Conservation (phyloP, 2,888 invertebrate genomes). For the Stramonita haemastoma region DNA sequence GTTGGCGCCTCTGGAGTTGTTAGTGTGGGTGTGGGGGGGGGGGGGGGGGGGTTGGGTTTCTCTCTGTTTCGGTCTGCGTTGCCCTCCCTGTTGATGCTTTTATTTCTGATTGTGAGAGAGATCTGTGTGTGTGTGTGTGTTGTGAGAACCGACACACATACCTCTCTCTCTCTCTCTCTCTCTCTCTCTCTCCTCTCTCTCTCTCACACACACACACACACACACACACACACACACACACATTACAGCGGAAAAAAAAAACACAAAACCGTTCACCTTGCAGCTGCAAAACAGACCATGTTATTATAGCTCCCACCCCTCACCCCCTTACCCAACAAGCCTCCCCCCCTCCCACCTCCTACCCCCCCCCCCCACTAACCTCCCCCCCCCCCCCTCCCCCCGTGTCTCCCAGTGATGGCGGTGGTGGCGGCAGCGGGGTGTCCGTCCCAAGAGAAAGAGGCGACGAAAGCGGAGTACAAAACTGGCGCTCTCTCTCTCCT, state of each 20-base stretch:
- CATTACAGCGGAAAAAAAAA: too few species aligned
- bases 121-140: neutral
- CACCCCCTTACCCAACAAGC: neutral
- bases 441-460: neutral
- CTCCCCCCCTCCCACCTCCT: neutral
- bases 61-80: neutral
- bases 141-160: neutral
- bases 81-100: neutral
- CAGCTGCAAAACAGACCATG: constrained; percentile 35
- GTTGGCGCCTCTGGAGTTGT: neutral
- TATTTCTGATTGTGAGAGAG: neutral
- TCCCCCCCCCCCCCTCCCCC: neutral
- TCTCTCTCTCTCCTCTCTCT: neutral
- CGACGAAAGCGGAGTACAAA: neutral
- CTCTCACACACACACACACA: neutral
- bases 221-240: too few species aligned
- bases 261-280: neutral
- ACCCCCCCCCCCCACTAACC: neutral
- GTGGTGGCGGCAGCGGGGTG: neutral
- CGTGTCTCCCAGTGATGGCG: neutral
- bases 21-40: neutral
- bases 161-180: neutral
- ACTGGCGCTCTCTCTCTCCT: too few species aligned
- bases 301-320: neutral
- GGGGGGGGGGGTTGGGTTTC: neutral